Conservation (phyloP, 1,140 invertebrate genomes). For the Aphelinus certus region DNA sequence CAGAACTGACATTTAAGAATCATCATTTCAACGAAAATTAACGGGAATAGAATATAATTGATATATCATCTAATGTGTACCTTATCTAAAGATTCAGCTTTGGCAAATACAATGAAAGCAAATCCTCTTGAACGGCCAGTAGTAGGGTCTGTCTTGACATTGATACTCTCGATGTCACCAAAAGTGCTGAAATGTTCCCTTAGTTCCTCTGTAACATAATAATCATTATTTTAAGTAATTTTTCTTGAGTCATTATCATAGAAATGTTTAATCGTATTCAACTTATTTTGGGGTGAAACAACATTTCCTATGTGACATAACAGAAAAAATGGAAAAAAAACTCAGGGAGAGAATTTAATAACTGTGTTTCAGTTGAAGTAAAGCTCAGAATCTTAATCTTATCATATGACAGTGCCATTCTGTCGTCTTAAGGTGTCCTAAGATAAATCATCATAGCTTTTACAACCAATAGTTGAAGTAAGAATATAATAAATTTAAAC, state of each 20-base stretch:
- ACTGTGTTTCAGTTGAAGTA: conserved; percentile 1
- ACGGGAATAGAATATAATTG: no score
- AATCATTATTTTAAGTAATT: conserved; percentile 20
- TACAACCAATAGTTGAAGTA: background rate
- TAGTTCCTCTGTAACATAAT: conserved; percentile 82
- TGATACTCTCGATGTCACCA: conserved; percentile 92
- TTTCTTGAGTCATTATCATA: no score
- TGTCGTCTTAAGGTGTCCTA: conserved; percentile 62
- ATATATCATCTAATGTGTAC: conserved; percentile 62
- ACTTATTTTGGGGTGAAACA: no score
- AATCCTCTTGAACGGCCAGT: conserved; percentile 91
- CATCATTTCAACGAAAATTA: conserved; percentile 40
- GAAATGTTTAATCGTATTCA: no score
- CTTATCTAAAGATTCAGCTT: conserved; percentile 88
- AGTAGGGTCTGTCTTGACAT: conserved; percentile 91
- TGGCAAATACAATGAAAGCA: conserved; percentile 94
- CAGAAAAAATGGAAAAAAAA: conserved; percentile 15
- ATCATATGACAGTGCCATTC: conserved; percentile 56
- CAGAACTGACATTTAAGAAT: conserved; percentile 61
- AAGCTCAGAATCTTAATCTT: conserved; percentile 47
- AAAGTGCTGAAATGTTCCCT: conserved; percentile 89
- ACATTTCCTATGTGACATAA: no score
- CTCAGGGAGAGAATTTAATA: no score
- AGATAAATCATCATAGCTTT: conserved; percentile 17
- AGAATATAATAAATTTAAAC: background rate